Evolutionary conservation across 2,888 invertebrate species (phyloP).

Genomic region (Sesia bembeciformis): DNA sequence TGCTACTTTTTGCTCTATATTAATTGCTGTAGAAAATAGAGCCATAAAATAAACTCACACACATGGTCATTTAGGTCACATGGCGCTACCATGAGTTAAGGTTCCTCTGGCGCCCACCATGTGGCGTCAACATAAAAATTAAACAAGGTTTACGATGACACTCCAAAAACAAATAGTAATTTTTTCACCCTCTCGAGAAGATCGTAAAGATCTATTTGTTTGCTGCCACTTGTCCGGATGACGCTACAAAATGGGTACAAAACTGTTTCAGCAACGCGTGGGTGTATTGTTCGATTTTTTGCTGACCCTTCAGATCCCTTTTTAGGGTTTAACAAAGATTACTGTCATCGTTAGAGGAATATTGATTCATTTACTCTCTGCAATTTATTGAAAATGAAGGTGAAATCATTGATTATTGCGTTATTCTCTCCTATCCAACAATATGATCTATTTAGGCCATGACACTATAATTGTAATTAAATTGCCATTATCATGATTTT

Average conservation of each 20-base stretch:
- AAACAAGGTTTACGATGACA: conserved; percentile 37
- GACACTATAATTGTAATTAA: too few relatives aligned
- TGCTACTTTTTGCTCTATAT: background rate
- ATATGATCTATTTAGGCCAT: too few relatives aligned
- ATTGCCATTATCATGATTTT: too few relatives aligned
- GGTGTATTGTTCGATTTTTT: background rate
- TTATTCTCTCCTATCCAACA: too few relatives aligned
- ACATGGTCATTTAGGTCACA: conserved; percentile 12
- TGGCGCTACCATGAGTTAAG: conserved; percentile 44
- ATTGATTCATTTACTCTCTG: background rate
- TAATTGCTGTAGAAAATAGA: background rate
- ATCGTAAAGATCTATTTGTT: conserved; percentile 51
- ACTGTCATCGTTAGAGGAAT: conserved; percentile 6
- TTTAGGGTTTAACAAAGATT: conserved; percentile 23
- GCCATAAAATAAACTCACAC: background rate
- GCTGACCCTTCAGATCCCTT: conserved; percentile 10
- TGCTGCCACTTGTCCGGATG: conserved; percentile 56
- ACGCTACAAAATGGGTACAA: conserved; percentile 34
- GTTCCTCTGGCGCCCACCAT: conserved; percentile 59
- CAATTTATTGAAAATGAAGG: too few relatives aligned
- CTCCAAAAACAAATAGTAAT: conserved; percentile 37
- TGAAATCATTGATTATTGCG: too few relatives aligned
- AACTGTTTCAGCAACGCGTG: background rate
- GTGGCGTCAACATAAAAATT: conserved; percentile 43
- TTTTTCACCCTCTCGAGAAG: conserved; percentile 28